Evolutionary conservation across 2,797 vertebrate species (phyloP).

Genomic region (Sebastes reedi): DNA sequence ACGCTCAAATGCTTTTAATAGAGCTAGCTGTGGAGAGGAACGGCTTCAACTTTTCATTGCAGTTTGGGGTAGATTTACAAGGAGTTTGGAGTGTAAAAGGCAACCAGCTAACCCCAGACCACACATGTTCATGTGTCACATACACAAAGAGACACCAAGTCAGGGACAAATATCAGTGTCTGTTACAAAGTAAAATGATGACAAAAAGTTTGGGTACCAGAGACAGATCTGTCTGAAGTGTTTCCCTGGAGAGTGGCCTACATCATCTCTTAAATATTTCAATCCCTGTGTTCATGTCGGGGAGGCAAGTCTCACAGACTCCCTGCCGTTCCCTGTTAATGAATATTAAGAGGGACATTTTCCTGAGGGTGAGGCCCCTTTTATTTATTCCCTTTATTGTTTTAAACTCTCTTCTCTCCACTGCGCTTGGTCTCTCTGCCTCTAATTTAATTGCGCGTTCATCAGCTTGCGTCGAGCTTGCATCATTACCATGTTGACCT

Average conservation of each 20-base stretch:
- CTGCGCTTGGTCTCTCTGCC: neutral
- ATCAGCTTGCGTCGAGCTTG: constrained; percentile 46
- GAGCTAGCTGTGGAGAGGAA: neutral
- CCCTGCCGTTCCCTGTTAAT: constrained; percentile 67
- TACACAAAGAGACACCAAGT: neutral
- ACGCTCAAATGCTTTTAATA: constrained; percentile 31
- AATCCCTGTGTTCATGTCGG: constrained; percentile 59
- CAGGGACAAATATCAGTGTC: neutral
- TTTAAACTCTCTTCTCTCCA: constrained; percentile 49
- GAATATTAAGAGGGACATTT: constrained; percentile 78
- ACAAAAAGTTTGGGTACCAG: constrained; percentile 53
- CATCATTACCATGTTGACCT: constrained; percentile 54
- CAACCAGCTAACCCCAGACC: constrained; percentile 13
- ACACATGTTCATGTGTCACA: constrained; percentile 1
- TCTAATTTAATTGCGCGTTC: constrained; percentile 39
- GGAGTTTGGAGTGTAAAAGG: neutral
- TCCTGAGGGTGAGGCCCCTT: constrained; percentile 70
- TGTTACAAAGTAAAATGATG: constrained; percentile 4
- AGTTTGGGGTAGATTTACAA: constrained; percentile 27
- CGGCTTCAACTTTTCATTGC: constrained; percentile 7
- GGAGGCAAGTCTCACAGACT: constrained; percentile 60
- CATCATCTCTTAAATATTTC: constrained; percentile 74
- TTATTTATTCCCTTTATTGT: constrained; percentile 78
- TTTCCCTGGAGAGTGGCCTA: constrained; percentile 59
- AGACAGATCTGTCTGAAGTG: constrained; percentile 51